Percentiles rank a stretch among this genome's conserved stretches.
Conservation (phyloP, 2,888 invertebrate genomes). For the Macropis europaea region DNA sequence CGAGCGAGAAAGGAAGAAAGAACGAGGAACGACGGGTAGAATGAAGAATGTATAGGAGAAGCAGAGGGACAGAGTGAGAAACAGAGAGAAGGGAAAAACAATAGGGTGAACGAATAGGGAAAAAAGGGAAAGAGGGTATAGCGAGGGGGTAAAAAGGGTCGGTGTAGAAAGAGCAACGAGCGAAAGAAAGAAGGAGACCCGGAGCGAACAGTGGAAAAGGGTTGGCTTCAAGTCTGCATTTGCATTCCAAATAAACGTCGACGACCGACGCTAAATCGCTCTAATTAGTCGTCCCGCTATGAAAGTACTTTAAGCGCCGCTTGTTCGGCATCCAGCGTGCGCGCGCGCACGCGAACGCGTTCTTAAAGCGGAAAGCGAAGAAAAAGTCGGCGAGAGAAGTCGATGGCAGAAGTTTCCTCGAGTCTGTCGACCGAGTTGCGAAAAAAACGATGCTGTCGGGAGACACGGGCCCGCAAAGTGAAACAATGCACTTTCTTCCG, state of each 20-base stretch:
- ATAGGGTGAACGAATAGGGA: slow-evolving; percentile 4
- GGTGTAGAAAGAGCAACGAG: slow-evolving; percentile 14
- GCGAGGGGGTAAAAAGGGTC: background rate
- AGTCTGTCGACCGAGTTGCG: slow-evolving; percentile 1
- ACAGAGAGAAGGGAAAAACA: background rate
- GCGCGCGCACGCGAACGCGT: slow-evolving; percentile 18
- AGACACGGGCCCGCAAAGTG: slow-evolving; percentile 1
- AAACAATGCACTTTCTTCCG: background rate
- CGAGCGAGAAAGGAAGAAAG: background rate
- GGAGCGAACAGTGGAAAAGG: slow-evolving; percentile 24
- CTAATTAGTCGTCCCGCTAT: slow-evolving; percentile 64
- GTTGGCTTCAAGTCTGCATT: slow-evolving; percentile 50
- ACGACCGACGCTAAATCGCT: slow-evolving; percentile 63
- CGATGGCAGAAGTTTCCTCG: slow-evolving; percentile 30
- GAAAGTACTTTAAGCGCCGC: slow-evolving; percentile 62
- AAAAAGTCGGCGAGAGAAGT: slow-evolving; percentile 41
- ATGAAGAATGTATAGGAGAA: background rate
- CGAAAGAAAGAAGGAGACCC: slow-evolving; percentile 11
- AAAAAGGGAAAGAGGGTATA: slow-evolving; percentile 2
- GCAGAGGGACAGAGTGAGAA: background rate
- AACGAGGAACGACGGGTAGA: background rate
- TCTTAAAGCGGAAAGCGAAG: slow-evolving; percentile 49
- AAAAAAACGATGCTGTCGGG: slow-evolving; percentile 6
- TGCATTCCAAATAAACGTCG: slow-evolving; percentile 66
- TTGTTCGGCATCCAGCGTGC: slow-evolving; percentile 54